These are phyloP conservation scores for Venturia canescens DNA, from an alignment of 1,140 invertebrate species.

Conservation along the genomic window DNA sequence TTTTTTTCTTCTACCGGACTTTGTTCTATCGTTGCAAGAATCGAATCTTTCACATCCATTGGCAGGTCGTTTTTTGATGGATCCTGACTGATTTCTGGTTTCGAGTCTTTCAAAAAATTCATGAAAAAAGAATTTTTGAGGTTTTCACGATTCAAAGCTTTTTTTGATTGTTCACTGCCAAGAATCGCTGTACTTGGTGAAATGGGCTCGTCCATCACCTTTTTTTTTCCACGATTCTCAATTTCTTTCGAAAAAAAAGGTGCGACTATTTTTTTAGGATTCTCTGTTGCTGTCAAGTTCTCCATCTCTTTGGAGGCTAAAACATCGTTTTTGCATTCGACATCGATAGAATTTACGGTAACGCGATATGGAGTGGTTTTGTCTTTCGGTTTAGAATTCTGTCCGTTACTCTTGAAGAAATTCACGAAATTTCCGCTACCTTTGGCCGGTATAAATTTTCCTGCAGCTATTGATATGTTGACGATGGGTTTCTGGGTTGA, in stretches of 20 bases:
- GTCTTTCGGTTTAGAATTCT: not conserved
- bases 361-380: not conserved
- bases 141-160: constrained; percentile 59
- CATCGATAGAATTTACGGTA: not conserved
- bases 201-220: not conserved
- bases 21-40: not conserved
- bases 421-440: constrained; percentile 80
- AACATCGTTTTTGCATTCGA: not conserved
- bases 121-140: constrained; percentile 69
- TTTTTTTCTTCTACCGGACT: not conserved
- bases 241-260: constrained; percentile 49
- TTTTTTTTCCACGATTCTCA: constrained; percentile 12
- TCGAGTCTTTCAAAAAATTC: constrained; percentile 64
- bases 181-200: constrained; percentile 39
- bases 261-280: constrained; percentile 48
- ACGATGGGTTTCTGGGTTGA: constrained; percentile 80
- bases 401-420: constrained; percentile 77
- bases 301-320: not conserved
- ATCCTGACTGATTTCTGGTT: constrained; percentile 39
- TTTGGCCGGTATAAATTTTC: constrained; percentile 85
- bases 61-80: not conserved
- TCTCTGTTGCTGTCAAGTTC: constrained; percentile 45
- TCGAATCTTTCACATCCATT: not conserved
- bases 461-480: constrained; percentile 86
- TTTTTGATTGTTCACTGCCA: constrained; percentile 27